Evolutionary conservation across 1,140 invertebrate species (phyloP).

Genomic region (Charaxes varanes): DNA sequence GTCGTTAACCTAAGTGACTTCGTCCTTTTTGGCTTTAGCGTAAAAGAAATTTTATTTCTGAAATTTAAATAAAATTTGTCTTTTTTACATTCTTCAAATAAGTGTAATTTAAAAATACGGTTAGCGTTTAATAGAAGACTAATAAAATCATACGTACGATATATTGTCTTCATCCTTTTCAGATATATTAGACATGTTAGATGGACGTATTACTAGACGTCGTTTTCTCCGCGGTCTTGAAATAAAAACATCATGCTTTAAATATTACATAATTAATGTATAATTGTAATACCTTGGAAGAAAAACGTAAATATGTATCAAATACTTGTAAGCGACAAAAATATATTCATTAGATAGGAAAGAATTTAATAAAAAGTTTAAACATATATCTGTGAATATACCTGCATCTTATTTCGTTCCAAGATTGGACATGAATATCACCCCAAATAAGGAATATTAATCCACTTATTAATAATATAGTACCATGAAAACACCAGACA

Average conservation of each 20-base stretch:
- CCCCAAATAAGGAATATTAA: constrained; percentile 53
- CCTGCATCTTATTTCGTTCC: constrained; percentile 43
- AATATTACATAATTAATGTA: too few species aligned
- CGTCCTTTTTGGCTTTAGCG: too few species aligned
- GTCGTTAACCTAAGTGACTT: too few species aligned
- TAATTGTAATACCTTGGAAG: too few species aligned
- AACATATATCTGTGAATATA: too few species aligned
- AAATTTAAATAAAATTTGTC: too few species aligned
- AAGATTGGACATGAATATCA: constrained; percentile 42
- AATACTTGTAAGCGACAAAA: neutral
- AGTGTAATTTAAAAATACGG: too few species aligned
- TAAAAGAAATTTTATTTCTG: too few species aligned
- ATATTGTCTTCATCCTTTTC: constrained; percentile 50
- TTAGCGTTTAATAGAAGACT: too few species aligned
- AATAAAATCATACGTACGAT: constrained; percentile 22
- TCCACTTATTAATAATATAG: constrained; percentile 43
- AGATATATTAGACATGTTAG: constrained; percentile 52
- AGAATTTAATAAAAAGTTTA: too few species aligned
- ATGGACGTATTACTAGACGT: constrained; percentile 22
- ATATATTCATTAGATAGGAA: neutral
- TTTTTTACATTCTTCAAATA: too few species aligned
- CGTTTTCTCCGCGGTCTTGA: constrained; percentile 26
- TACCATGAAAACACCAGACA: constrained; percentile 61
- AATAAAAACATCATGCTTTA: constrained; percentile 8
- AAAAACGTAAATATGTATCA: neutral